Conservation (phyloP, 1,140 invertebrate species). For the Homarus americanus region DNA sequence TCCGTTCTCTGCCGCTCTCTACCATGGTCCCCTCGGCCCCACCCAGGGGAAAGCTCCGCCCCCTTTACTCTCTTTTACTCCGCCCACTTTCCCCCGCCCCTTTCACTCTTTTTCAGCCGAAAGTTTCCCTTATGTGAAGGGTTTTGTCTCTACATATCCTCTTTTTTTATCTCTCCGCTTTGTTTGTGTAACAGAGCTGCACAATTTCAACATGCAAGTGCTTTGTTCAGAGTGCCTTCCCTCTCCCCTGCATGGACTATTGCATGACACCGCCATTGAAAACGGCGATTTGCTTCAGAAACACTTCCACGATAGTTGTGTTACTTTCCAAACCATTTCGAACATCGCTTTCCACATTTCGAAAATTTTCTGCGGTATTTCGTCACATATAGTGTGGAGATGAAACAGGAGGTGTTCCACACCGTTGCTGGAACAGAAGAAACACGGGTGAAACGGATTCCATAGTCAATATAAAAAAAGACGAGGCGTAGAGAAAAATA, state of each 20-base stretch:
- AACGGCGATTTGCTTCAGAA: slow-evolving; percentile 22
- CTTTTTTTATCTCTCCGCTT: slow-evolving; percentile 7
- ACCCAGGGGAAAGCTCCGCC: slow-evolving; percentile 55
- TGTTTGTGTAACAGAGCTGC: slow-evolving; percentile 26
- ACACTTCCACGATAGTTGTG: background rate
- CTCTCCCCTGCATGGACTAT: background rate
- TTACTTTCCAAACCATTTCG: background rate
- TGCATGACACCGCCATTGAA: background rate
- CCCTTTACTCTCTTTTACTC: slow-evolving; percentile 54
- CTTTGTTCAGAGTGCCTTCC: slow-evolving; percentile 4
- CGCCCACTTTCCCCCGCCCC: slow-evolving; percentile 45
- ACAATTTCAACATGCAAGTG: slow-evolving; percentile 34
- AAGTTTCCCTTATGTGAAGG: background rate
- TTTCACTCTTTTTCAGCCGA: slow-evolving; percentile 38
- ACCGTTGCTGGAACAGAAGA: too few species aligned
- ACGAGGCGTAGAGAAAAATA: too few species aligned
- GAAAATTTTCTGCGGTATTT: too few species aligned
- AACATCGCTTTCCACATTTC: background rate
- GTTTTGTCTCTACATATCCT: background rate
- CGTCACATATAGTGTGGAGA: too few species aligned
- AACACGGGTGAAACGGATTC: too few species aligned
- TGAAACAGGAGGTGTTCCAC: too few species aligned
- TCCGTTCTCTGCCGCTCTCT: slow-evolving; percentile 42
- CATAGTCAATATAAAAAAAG: too few species aligned
- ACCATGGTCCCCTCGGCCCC: slow-evolving; percentile 37